phyloP scores from a whole-genome alignment of 2,113 vertebrate species.

The Eclectus roratus region DNA sequence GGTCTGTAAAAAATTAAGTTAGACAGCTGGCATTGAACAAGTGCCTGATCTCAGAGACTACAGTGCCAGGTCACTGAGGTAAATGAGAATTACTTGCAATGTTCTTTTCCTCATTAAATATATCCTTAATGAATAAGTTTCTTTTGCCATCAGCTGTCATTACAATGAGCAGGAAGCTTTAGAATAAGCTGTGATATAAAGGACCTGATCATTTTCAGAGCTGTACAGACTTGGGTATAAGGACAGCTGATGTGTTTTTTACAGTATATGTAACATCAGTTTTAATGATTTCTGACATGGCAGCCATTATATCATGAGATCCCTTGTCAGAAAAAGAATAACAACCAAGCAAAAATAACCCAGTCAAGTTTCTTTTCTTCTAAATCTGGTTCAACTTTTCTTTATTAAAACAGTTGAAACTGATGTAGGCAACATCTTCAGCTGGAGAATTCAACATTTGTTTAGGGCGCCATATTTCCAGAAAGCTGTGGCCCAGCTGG shows the following conservation, averaged over 20 bases:
- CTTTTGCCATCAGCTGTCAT: not conserved
- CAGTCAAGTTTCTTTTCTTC: not conserved
- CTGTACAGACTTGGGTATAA: not conserved
- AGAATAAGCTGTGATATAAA: not conserved
- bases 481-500: not conserved
- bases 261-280: not conserved
- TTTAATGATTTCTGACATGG: not conserved
- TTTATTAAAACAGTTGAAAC: not conserved
- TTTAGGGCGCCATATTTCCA: not conserved
- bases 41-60: constrained; percentile 31
- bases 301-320: not conserved
- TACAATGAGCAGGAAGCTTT: not conserved
- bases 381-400: not conserved
- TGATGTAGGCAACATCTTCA: not conserved
- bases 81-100: constrained; percentile 38
- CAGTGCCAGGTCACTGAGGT: not conserved
- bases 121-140: constrained; percentile 30
- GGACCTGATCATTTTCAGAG: not conserved
- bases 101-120: constrained; percentile 51
- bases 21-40: constrained; percentile 66
- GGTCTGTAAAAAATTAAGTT: constrained; percentile 69
- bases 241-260: not conserved
- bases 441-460: not conserved
- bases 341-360: rapidly evolving
- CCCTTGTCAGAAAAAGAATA: not conserved